These are phyloP conservation scores for Melanotaenia pygmaea DNA, from an alignment of 2,797 vertebrate genomes.

Conservation along the genomic window DNA sequence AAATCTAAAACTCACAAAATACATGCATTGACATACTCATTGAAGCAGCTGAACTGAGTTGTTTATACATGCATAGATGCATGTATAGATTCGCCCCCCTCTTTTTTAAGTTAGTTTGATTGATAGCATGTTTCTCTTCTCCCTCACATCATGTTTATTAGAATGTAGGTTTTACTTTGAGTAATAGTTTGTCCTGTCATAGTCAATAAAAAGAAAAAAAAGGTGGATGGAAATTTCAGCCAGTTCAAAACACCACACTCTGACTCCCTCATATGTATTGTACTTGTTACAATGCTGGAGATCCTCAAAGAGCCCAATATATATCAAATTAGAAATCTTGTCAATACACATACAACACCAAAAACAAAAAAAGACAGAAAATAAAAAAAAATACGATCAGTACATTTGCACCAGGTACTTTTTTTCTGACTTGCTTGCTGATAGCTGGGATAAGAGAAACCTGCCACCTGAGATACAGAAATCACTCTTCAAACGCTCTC, in stretches of 20 bases:
- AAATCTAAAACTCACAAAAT: no score
- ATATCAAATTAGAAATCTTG: not conserved
- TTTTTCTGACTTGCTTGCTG: no score
- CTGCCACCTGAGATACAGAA: slow-evolving; percentile 40
- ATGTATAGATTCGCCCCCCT: no score
- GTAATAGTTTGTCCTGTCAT: no score
- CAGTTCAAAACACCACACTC: not conserved
- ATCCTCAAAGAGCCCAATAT: not conserved
- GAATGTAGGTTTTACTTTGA: no score
- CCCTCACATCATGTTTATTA: no score
- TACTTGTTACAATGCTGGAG: not conserved
- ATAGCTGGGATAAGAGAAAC: slow-evolving; percentile 17
- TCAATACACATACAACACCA: not conserved
- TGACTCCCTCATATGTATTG: not conserved
- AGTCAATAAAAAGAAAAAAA: not conserved
- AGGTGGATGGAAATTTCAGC: not conserved
- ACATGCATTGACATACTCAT: no score
- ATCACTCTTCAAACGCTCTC: slow-evolving; percentile 51
- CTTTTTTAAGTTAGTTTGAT: no score
- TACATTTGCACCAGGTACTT: not conserved
- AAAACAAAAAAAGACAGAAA: not conserved
- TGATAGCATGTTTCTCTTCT: no score
- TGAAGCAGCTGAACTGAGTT: no score
- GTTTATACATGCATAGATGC: no score
- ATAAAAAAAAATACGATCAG: not conserved